phyloP scores from a whole-genome alignment of 1,140 invertebrate species.

The Himalopsyche phryganea region DNA sequence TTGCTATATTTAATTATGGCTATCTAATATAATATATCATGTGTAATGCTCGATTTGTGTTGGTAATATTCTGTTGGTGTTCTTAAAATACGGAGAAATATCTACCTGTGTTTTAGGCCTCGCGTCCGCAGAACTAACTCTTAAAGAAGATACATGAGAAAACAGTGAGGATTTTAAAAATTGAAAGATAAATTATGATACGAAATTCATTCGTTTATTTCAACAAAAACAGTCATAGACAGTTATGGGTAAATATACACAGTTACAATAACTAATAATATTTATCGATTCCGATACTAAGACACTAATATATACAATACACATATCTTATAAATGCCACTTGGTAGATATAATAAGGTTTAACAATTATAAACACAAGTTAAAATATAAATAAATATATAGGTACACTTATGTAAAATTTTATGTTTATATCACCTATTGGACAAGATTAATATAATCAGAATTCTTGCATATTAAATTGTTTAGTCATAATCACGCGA shows the following conservation, averaged over 20 bases:
- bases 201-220: conserved; percentile 27
- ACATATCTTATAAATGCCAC: background rate
- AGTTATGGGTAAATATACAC: conserved; percentile 26
- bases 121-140: background rate
- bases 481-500: too few relatives aligned
- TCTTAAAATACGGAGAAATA: background rate
- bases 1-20: too few relatives aligned
- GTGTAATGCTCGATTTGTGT: too few relatives aligned
- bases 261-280: conserved; percentile 24
- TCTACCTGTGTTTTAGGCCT: background rate
- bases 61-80: too few relatives aligned
- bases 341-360: background rate
- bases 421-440: too few relatives aligned
- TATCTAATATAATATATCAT: too few relatives aligned
- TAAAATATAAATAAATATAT: too few relatives aligned
- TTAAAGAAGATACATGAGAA: background rate
- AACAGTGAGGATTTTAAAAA: conserved; percentile 8
- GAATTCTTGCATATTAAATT: too few relatives aligned
- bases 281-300: conserved; percentile 10
- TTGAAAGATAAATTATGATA: conserved; percentile 14
- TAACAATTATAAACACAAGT: too few relatives aligned
- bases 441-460: too few relatives aligned
- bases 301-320: conserved; percentile 24
- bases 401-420: too few relatives aligned
- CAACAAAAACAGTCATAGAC: conserved; percentile 30